A percentile compares a stretch with the other conserved stretches of the same genome.
Evolutionary conservation across 1,140 invertebrate genomes (phyloP).

Genomic region (Bathynomus jamesi): DNA sequence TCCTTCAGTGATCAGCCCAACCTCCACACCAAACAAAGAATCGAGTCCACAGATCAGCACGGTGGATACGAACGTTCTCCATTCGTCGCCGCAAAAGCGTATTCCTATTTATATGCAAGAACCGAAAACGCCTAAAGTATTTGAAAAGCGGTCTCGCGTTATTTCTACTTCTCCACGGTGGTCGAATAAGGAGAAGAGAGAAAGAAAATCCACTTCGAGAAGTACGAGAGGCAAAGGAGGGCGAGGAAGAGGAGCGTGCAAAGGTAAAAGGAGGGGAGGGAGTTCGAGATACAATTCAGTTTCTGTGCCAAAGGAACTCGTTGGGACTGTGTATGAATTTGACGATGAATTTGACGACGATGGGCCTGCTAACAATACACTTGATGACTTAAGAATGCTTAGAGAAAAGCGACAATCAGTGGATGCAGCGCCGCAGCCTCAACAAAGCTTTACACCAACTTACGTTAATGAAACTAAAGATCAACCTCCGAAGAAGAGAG

Average conservation of each 20-base stretch:
- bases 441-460: conserved; percentile 24
- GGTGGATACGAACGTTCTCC: conserved; percentile 17
- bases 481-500: conserved; percentile 28
- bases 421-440: conserved; percentile 44
- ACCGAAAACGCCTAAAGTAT: conserved; percentile 8
- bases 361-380: conserved; percentile 31
- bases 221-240: conserved; percentile 34
- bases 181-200: conserved; percentile 30
- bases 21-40: conserved; percentile 13
- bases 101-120: conserved; percentile 35
- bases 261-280: conserved; percentile 44
- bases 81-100: conserved; percentile 16
- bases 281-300: conserved; percentile 53
- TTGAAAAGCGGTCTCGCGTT: conserved; percentile 25
- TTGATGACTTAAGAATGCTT: conserved; percentile 69
- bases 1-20: conserved; percentile 9
- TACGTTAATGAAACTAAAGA: conserved; percentile 27
- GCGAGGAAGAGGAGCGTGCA: conserved; percentile 27
- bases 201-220: conserved; percentile 28
- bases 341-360: conserved; percentile 62
- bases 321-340: conserved; percentile 77
- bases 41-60: conserved; percentile 19
- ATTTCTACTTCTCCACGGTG: conserved; percentile 25
- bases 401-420: conserved; percentile 67
- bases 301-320: conserved; percentile 47